Evolutionary conservation across 2,888 invertebrate genomes (phyloP), one percentile per base, ranked within the genome.

Genomic region (Willowsia nigromaculata): DNA sequence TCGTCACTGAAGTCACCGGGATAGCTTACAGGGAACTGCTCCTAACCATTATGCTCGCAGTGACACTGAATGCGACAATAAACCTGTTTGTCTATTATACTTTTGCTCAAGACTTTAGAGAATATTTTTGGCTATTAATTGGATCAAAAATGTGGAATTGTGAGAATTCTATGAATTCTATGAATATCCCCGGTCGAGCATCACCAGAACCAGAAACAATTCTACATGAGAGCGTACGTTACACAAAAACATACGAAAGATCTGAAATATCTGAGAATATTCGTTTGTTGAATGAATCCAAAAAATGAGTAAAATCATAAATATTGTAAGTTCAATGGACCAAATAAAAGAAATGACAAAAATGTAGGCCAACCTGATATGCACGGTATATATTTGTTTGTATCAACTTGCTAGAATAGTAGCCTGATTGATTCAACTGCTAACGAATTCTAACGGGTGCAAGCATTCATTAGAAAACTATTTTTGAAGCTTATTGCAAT

Each of bases 81-180:
- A 87, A 87, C 43, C 71, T 71, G 56, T 81, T 87, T 13, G 62
- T 87, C 15, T 87, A 87, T 27, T 87, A 87, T n/a, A n/a, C 7
- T 0, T 71, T 68, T 53, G 71, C 56, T 33, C 68, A 80, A 25
- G 56, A 80, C 22, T 87, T 81, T 78, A 13, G 40, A 13, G 33
- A 53, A 37, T 37, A 56, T 15, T 56, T 78, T 78, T 78, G 78
- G 74, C 74, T 50, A 47, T n/a, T 47, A 11, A 15, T 74, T 25
- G 71, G 71, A 6, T 68, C 68, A 37, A 68, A 68, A 37, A 15
- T 37, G 30, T 4, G 22, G 22, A 56, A 30, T 15, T 30, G 30
- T 27, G 4, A 5, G 0, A 15, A 13, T 62, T 5, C 27, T 47
- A 13, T 13, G 47, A 13, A 13, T 47, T 2, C 13, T 1, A 25